Base-by-base conservation (phyloP, 2,113 vertebrate species). In the Orthonyx spaldingii region DNA sequence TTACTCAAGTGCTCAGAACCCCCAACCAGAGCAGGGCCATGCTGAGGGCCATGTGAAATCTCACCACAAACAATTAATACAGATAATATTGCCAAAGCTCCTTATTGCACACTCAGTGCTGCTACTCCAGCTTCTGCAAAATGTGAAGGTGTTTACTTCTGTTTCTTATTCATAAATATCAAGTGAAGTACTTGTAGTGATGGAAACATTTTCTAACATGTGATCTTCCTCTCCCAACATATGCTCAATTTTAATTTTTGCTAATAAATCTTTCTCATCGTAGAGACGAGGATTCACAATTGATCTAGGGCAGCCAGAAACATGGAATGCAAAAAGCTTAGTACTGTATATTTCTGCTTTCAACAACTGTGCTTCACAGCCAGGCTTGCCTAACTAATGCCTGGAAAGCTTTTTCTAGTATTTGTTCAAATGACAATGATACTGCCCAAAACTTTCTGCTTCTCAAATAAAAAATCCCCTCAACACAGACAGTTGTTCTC, bases 121-220 rank as follows among this genome's bases (percentile, higher is more conserved):
- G 61, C 56, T 87, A 37, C 35, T 91, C 16, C 19, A 65, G 21
- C 41, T 89, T 63, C 59, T 59, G 75, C n/a, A 85, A 75, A 86
- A 87, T 23, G 42, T 32, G 50, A 79, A 77, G 14, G 49, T 64
- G 12, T 77, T 92, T 52, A 70, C 33, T 82, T 89, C 77, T 94
- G 35, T n/a, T 87, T 78, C 53, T 94, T 76, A 68, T 11, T 59
- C 27, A 50, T 20, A 83, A 80, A 57, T 46, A 79, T 3, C 57
- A 83, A 42, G 22, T 21, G 9, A 69, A 69, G 15, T 30, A 76
- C 61, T 74, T 70, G 20, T 39, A 88, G 70, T 35, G 30, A 65
- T 0, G 37, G 30, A 93, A 87, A 37, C 7, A 8, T 11, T 60
- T 52, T 16, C 61, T 60, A 20, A 60, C 8, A 66, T 2, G 15